Evolutionary conservation across 2,113 vertebrate genomes (phyloP).

Genomic region (Laterallus jamaicensis): DNA sequence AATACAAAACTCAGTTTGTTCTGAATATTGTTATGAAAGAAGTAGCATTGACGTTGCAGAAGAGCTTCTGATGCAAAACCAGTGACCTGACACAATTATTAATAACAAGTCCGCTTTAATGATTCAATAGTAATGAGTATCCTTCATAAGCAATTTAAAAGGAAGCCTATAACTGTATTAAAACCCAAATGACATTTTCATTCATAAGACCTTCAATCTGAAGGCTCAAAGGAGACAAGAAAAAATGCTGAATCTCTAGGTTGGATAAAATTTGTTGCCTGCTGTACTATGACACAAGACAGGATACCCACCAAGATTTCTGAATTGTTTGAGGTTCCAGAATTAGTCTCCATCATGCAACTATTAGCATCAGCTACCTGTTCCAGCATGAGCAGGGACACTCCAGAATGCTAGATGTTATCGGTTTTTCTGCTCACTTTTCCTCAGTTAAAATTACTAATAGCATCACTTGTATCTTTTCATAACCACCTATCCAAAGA

Average conservation of each 20-base stretch:
- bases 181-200: constrained; percentile 9
- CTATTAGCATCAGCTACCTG: background rate
- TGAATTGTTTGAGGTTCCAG: background rate
- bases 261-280: background rate
- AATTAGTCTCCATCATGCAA: background rate
- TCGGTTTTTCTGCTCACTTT: background rate
- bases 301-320: background rate
- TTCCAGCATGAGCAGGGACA: background rate
- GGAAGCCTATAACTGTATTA: background rate
- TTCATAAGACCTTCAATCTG: background rate
- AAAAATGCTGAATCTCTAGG: background rate
- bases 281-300: rapidly evolving
- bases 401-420: background rate
- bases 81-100: constrained; percentile 9
- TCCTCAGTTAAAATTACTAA: background rate
- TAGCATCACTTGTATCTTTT: background rate
- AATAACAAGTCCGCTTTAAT: constrained; percentile 35
- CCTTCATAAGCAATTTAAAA: constrained; percentile 42
- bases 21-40: background rate
- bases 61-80: constrained; percentile 19
- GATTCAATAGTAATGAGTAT: constrained; percentile 14
- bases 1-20: background rate
- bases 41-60: background rate
- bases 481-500: background rate
- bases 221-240: background rate